A percentile compares a stretch with the other conserved stretches of the same genome.
These are phyloP conservation scores for Anisognathus igniventris DNA, from an alignment of 2,797 vertebrate genomes.

Conservation along the genomic window DNA sequence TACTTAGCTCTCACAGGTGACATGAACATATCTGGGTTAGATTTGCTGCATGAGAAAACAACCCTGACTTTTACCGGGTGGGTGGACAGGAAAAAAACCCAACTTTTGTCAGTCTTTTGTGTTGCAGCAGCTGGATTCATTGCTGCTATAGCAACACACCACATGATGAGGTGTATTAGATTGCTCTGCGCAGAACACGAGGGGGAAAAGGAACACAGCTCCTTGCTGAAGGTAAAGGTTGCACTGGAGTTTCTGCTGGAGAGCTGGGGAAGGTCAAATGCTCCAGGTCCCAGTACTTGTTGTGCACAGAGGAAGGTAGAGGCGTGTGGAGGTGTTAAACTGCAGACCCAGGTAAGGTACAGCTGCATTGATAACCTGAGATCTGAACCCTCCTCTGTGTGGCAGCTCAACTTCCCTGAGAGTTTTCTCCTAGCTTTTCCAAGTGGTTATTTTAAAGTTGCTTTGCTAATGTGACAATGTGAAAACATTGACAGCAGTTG, in stretches of 20 bases:
- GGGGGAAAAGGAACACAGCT: slow-evolving; percentile 77
- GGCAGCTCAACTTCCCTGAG: slow-evolving; percentile 13
- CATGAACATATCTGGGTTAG: slow-evolving; percentile 45
- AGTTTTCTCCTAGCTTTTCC: slow-evolving; percentile 31
- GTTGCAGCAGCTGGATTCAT: slow-evolving; percentile 86
- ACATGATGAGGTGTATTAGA: slow-evolving; percentile 98
- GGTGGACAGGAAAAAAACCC: slow-evolving; percentile 59
- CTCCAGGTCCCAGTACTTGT: slow-evolving; percentile 22
- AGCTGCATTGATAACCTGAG: not conserved
- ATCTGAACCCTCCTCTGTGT: not conserved
- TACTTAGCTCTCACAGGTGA: slow-evolving; percentile 41
- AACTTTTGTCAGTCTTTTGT: slow-evolving; percentile 86
- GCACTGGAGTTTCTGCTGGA: slow-evolving; percentile 59
- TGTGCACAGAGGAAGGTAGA: slow-evolving; percentile 21
- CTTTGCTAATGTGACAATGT: not conserved
- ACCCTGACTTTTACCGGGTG: slow-evolving; percentile 69
- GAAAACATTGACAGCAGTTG: not conserved
- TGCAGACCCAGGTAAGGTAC: slow-evolving; percentile 72
- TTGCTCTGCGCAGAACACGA: slow-evolving; percentile 85
- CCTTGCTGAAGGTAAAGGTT: slow-evolving; percentile 78
- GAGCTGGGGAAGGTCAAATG: slow-evolving; percentile 62
- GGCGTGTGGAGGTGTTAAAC: slow-evolving; percentile 35
- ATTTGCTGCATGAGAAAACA: slow-evolving; percentile 61
- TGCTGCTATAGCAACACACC: slow-evolving; percentile 92
- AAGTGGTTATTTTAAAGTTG: not conserved